Conservation (phyloP, 2,113 vertebrate species). For the Phalacrocorax brasilianus region DNA sequence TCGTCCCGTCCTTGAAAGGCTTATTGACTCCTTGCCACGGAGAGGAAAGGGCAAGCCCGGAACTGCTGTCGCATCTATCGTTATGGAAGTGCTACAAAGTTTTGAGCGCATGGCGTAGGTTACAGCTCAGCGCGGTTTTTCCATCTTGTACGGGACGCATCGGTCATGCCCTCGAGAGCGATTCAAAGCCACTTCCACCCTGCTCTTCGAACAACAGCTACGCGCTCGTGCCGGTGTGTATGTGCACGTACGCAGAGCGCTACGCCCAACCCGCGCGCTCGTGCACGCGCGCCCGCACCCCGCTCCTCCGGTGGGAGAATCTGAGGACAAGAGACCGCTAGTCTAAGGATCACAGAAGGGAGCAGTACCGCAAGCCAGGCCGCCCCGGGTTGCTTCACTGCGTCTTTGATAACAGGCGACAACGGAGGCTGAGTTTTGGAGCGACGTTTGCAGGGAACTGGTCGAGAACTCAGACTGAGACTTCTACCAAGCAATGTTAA, state of each 20-base stretch:
- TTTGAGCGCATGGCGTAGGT: not conserved
- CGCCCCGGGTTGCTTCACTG: not conserved
- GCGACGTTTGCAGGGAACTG: not conserved
- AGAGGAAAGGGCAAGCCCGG: not conserved
- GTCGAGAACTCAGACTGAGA: not conserved
- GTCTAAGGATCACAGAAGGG: not conserved
- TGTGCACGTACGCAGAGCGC: not conserved
- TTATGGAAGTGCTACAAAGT: not conserved
- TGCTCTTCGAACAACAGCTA: not conserved
- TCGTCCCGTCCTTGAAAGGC: not conserved
- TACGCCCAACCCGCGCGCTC: not conserved
- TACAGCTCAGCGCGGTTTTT: not conserved
- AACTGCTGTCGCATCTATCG: not conserved
- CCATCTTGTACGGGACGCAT: not conserved
- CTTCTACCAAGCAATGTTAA: slow-evolving; percentile 6
- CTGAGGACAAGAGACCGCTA: not conserved
- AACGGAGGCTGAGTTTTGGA: not conserved
- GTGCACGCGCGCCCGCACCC: not conserved
- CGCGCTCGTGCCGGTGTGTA: not conserved
- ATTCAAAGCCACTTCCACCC: slow-evolving; percentile 18
- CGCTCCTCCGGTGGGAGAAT: not conserved
- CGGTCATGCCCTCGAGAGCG: slow-evolving; percentile 21
- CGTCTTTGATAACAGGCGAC: rapidly evolving
- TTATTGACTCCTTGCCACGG: not conserved
- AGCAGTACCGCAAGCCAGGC: not conserved